Conservation (phyloP, 2,888 invertebrate genomes). For the Zeuzera pyrina region DNA sequence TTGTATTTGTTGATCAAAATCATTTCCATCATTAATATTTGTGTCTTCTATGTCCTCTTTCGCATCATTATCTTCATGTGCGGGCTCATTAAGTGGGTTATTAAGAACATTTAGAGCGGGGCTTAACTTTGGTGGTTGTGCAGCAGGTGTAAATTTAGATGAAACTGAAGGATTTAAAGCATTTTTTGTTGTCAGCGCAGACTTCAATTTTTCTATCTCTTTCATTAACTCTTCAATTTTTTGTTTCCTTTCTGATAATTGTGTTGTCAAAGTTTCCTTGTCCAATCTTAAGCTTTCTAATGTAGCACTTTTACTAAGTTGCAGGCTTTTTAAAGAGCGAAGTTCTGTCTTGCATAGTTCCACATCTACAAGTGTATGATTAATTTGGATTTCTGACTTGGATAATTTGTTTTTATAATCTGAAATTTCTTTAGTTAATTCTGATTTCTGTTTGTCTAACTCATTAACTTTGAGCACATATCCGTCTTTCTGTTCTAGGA, state of each 20-base stretch:
- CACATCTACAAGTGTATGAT: conserved; percentile 48
- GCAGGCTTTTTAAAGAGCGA: conserved; percentile 60
- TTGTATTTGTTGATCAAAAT: conserved; percentile 48
- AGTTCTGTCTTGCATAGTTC: conserved; percentile 60
- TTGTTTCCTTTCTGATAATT: conserved; percentile 48
- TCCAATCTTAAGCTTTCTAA: conserved; percentile 59
- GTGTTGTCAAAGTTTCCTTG: conserved; percentile 50
- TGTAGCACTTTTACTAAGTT: conserved; percentile 55
- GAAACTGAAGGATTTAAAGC: conserved; percentile 32
- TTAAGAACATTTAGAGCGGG: conserved; percentile 45
- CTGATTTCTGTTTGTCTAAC: conserved; percentile 43
- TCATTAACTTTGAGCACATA: conserved; percentile 48
- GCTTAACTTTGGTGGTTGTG: conserved; percentile 50
- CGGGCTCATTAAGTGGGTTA: conserved; percentile 49
- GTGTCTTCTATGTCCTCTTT: conserved; percentile 65
- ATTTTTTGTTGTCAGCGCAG: conserved; percentile 49
- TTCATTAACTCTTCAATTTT: conserved; percentile 55
- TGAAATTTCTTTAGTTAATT: conserved; percentile 36
- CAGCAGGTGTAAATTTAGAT: conserved; percentile 52
- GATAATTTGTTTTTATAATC: conserved; percentile 37
- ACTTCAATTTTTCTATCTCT: conserved; percentile 45
- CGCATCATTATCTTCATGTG: conserved; percentile 52
- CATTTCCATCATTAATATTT: conserved; percentile 52
- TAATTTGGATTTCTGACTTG: conserved; percentile 48
- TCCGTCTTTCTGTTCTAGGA: conserved; percentile 51